Evolutionary conservation across 2,113 vertebrate genomes (phyloP), one percentile per base, ranked within the genome.

Genomic region (Pachypanchax playfairii): DNA sequence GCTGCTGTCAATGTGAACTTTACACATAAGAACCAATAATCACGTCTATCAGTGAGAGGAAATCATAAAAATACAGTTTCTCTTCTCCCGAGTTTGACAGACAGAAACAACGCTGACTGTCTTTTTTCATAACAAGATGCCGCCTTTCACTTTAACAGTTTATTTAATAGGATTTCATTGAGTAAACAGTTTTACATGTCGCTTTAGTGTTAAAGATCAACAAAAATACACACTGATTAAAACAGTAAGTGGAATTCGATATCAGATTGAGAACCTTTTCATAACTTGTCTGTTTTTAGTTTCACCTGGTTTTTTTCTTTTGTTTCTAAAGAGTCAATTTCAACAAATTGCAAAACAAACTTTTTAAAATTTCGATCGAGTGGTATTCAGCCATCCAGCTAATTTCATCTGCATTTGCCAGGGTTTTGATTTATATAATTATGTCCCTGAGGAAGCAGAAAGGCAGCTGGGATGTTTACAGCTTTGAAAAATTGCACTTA

Each of bases 11-110:
- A 64, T 70, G 31, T 57, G 58, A 49, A 49, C 48, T 15, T 39
- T 47, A 24, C 47, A 21, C 6, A 33, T 25, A 50, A 44, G 62
- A 59, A 65, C 35, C 17, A 14, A 24, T 69, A 73, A 70, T 81
- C 58, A 42, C 13, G 17, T 39, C 22, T 41, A 46, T 51, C 66
- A 54, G 28, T 10, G 20, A 3, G 15, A 5, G 36, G 61, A 56
- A 4, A 43, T 20, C 11, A 43, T 12, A 28, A 14, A 42, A 41
- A 60, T 41, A 24, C 18, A 38, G 13, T 8, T 28, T 24, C 26
- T 46, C 33, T 46, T 21, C 33, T 7, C 26, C 11, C 29, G 20
- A 24, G 44, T 72, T 36, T 70, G 57, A 71, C 57, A 33, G 43
- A 49, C 11, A 39, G 12, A 28, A 8, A 29, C 25, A 11, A n/a